phyloP scores from a whole-genome alignment of 2,113 vertebrate species.

The Tiliqua scincoides region DNA sequence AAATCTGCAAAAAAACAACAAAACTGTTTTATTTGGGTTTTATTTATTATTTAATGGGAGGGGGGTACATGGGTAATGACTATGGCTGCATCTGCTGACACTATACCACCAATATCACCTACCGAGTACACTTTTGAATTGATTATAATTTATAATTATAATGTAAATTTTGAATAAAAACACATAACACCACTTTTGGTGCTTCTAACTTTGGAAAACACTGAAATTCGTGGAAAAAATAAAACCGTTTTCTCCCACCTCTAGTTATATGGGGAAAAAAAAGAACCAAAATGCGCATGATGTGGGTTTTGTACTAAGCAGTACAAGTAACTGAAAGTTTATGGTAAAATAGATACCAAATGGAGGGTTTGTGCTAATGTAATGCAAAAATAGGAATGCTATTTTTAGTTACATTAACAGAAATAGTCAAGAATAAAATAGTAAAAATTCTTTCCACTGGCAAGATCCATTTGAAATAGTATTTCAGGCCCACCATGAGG shows the following conservation, averaged over 20 bases:
- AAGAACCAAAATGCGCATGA: background rate
- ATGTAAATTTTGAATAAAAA: too few species aligned
- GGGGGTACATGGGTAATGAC: too few species aligned
- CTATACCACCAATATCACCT: too few species aligned
- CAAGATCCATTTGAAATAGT: background rate
- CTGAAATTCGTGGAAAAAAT: too few species aligned
- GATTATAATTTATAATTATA: too few species aligned
- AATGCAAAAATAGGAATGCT: background rate
- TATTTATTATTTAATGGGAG: background rate
- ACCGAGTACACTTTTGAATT: too few species aligned
- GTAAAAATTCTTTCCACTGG: background rate
- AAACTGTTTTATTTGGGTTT: background rate
- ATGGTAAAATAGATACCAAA: background rate
- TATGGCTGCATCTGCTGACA: too few species aligned
- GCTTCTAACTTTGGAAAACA: too few species aligned
- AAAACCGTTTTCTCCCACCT: too few species aligned
- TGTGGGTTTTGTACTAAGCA: background rate
- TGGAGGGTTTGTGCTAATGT: too few species aligned
- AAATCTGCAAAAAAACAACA: background rate
- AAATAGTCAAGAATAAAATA: background rate
- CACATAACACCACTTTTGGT: too few species aligned
- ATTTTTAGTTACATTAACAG: background rate
- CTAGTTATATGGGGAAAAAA: conserved; percentile 13
- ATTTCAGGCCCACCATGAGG: too few species aligned
- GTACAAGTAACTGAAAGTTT: background rate